Conservation (phyloP, 92 coral and sea anemone genomes). For the Montipora capitata region DNA sequence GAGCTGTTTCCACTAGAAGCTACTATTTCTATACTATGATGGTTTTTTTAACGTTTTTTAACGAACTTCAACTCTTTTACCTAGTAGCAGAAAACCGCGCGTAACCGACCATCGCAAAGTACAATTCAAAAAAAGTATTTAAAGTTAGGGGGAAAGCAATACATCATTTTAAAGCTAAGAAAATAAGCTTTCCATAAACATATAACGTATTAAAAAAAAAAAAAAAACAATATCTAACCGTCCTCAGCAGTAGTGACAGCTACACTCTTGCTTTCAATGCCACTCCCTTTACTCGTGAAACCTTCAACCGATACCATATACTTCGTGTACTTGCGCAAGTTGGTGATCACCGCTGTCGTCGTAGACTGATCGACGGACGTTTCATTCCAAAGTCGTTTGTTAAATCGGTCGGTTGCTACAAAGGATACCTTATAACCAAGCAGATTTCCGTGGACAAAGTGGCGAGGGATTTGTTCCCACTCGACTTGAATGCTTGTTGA, state of each 20-base stretch:
- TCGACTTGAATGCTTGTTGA: constrained; percentile 86
- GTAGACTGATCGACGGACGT: constrained; percentile 31
- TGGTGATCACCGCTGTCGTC: constrained; percentile 55
- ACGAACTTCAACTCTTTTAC: no score
- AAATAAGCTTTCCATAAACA: no score
- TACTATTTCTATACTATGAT: no score
- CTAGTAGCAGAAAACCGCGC: no score
- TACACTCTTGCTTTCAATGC: constrained; percentile 71
- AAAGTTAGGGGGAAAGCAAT: no score
- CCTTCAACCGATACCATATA: constrained; percentile 86
- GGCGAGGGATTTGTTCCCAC: constrained; percentile 80
- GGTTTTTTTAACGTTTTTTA: no score
- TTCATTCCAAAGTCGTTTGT: constrained; percentile 38
- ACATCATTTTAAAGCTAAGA: no score
- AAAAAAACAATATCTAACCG: constrained; percentile 65
- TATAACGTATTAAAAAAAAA: no score
- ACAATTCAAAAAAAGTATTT: no score
- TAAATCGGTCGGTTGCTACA: constrained; percentile 36
- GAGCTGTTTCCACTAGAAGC: no score
- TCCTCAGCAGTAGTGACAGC: constrained; percentile 87
- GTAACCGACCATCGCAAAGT: no score
- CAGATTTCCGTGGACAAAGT: constrained; percentile 78
- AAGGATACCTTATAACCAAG: constrained; percentile 84
- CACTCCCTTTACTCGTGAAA: constrained; percentile 84
- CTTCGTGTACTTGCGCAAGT: constrained; percentile 79